These are phyloP conservation scores for Epistrophe eligans DNA, from an alignment of 2,888 invertebrate species.

Conservation along the genomic window DNA sequence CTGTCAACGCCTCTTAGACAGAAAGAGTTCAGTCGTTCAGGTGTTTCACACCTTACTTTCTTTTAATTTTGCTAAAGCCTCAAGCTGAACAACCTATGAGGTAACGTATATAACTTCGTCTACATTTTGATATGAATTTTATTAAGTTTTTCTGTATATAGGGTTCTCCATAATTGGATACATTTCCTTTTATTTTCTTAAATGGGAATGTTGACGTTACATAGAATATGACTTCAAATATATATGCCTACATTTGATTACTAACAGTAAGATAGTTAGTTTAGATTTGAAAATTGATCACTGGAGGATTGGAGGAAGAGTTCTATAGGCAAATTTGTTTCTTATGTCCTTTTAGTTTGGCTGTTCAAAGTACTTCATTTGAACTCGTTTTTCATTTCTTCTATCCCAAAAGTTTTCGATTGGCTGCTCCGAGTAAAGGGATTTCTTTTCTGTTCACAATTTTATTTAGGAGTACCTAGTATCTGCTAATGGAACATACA, in stretches of 20 bases:
- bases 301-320: neutral
- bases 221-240: neutral
- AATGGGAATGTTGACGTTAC: neutral
- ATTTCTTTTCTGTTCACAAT: too few species aligned
- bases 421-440: too few species aligned
- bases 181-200: neutral
- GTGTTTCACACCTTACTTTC: slow-evolving; percentile 17
- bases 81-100: neutral
- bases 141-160: slow-evolving; percentile 1
- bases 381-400: too few species aligned
- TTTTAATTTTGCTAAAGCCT: slow-evolving; percentile 22
- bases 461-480: too few species aligned
- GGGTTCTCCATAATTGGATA: slow-evolving; percentile 2
- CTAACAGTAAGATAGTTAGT: neutral
- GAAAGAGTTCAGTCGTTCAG: slow-evolving; percentile 4
- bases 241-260: neutral
- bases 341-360: too few species aligned
- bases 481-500: too few species aligned
- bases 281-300: neutral
- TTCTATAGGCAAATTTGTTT: neutral
- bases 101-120: neutral
- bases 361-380: too few species aligned
- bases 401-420: too few species aligned
- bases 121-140: neutral
- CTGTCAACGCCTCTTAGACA: slow-evolving; percentile 14